Evolutionary conservation across 1,140 invertebrate species (phyloP).

Genomic region (Drosophila miranda): DNA sequence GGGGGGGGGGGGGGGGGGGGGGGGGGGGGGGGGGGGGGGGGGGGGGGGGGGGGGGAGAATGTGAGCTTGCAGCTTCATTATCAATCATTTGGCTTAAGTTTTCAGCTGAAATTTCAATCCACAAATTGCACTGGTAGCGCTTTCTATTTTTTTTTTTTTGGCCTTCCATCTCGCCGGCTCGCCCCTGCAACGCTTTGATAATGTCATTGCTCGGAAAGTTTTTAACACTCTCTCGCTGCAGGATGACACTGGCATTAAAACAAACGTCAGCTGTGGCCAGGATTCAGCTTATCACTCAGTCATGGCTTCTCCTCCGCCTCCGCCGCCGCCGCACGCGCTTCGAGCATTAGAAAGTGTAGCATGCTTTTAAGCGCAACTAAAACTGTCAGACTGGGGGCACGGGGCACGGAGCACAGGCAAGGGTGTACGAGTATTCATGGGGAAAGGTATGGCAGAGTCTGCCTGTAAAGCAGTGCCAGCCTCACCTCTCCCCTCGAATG

Average conservation of each 20-base stretch:
- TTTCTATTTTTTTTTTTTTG: too few species aligned
- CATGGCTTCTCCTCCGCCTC: neutral
- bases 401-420: conserved; percentile 1
- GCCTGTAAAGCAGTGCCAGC: too few species aligned
- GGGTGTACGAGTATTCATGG: too few species aligned
- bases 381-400: conserved; percentile 51
- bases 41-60: too few species aligned
- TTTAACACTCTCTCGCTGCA: conserved; percentile 28
- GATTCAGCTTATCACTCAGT: conserved; percentile 65
- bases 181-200: conserved; percentile 53
- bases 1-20: too few species aligned
- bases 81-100: too few species aligned
- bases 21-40: too few species aligned
- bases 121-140: too few species aligned
- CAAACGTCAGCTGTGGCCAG: conserved; percentile 65
- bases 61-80: too few species aligned
- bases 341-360: conserved; percentile 70
- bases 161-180: neutral
- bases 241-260: conserved; percentile 75
- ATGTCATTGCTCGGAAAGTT: conserved; percentile 72
- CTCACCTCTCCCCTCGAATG: too few species aligned
- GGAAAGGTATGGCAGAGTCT: neutral
- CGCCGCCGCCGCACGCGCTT: conserved; percentile 17
- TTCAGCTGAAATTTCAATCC: too few species aligned
- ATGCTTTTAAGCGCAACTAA: conserved; percentile 74